phyloP scores from a whole-genome alignment of 2,888 invertebrate species.

The Gortyna flavago region DNA sequence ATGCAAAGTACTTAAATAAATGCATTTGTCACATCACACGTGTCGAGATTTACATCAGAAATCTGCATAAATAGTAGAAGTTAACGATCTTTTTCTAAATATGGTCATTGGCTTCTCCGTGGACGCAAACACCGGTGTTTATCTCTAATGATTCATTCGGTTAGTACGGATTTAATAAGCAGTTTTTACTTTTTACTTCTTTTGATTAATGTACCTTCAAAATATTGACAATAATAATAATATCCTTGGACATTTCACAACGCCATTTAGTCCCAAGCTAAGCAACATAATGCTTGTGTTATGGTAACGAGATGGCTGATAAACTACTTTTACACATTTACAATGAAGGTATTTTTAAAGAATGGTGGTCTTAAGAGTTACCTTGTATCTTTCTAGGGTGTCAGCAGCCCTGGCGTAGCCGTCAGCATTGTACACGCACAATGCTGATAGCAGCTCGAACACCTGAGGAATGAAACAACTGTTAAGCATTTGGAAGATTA shows the following conservation, averaged over 20 bases:
- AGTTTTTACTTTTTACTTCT: too few relatives aligned
- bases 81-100: constrained; percentile 48
- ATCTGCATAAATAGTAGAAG: constrained; percentile 34
- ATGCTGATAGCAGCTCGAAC: constrained; percentile 97
- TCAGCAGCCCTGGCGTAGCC: constrained; percentile 96
- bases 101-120: constrained; percentile 36
- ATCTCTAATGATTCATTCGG: constrained; percentile 41
- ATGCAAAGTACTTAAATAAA: constrained; percentile 14
- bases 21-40: constrained; percentile 36
- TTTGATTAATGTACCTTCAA: not conserved
- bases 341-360: not conserved
- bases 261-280: too few relatives aligned
- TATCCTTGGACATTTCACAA: too few relatives aligned
- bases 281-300: too few relatives aligned
- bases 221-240: too few relatives aligned
- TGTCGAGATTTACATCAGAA: constrained; percentile 29
- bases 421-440: constrained; percentile 98
- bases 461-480: constrained; percentile 85
- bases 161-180: too few relatives aligned
- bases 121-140: constrained; percentile 6
- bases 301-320: too few relatives aligned
- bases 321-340: too few relatives aligned
- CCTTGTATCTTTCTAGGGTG: constrained; percentile 98
- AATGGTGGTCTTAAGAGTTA: constrained; percentile 75
- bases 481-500: not conserved